These are phyloP conservation scores for Tragopan temminckii DNA, from an alignment of 2,797 vertebrate genomes.

Conservation along the genomic window DNA sequence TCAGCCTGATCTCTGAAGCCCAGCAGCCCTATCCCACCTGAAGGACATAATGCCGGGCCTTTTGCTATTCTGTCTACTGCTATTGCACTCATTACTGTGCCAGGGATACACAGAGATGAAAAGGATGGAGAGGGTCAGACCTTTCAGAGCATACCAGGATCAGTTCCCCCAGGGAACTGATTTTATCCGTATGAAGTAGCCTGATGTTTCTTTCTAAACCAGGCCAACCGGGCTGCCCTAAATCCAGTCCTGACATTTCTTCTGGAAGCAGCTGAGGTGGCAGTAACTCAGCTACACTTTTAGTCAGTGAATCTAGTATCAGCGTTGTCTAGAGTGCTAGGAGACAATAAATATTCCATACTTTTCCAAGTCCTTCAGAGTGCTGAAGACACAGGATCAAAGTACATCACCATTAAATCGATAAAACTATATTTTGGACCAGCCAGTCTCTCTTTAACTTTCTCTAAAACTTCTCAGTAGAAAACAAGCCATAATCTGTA, in stretches of 20 bases:
- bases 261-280: not conserved
- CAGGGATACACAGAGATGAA: not conserved
- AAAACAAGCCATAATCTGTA: constrained; percentile 56
- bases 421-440: constrained; percentile 61
- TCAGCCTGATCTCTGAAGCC: not conserved
- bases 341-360: not conserved
- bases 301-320: not conserved
- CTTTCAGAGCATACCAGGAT: not conserved
- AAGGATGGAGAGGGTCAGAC: not conserved
- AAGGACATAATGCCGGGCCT: not conserved
- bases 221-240: not conserved
- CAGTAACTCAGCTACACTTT: not conserved
- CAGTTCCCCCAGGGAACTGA: not conserved
- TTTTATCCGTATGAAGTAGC: not conserved
- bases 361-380: not conserved
- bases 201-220: not conserved
- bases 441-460: constrained; percentile 53
- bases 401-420: not conserved
- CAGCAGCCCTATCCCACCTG: not conserved
- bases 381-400: constrained; percentile 12
- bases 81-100: not conserved
- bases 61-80: not conserved
- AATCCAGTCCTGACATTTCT: not conserved
- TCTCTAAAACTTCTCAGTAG: constrained; percentile 30
- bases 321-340: not conserved